Evolutionary conservation across 2,113 vertebrate genomes (phyloP), one percentile per base, ranked within the genome.

Genomic region (Gnathochromis pfefferi): DNA sequence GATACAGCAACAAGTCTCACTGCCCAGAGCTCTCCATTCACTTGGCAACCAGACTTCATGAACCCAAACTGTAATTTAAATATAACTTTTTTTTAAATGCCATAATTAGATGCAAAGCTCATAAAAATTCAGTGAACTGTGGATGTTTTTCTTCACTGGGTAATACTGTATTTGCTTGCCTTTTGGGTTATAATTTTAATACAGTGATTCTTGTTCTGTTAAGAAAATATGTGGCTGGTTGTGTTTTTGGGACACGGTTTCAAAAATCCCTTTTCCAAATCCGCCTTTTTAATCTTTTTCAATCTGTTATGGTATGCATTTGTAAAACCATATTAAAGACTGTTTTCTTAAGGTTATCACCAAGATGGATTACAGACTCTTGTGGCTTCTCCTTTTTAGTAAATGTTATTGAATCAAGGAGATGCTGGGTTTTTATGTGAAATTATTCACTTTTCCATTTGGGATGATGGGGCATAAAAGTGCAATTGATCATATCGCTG

Each of bases 1-100:
- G 16, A 53, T 58, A 87, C 83, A 92, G 91, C 92, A 95, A 94
- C 93, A 94, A 85, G 85, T 86, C 87, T 91, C 54, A 40, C 75
- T 84, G 87, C 82, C 58, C 88, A 85, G 80, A 65, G 57, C 80
- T 87, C 26, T 84, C 40, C 31, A 51, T 86, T 55, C 60, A 81
- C 80, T 63, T 94, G 91, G 91, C 83, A 92, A 86, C 85, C 83
- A 90, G 86, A 89, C 82, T 19, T 89, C 58, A 65, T 65, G 57
- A 92, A 88, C 51, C 78, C 80, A 92, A 81, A 80, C 89, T 90
- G 54, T 51, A 63, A 89, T 84, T 88, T 84, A 51, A 88, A 53
- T 75, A 42, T 60, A 68, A 70, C 63, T 84, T 79, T 55, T 86
- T 83, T 85, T 33, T 17, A 65, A 65, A 31, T 57, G 33, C 40